A percentile compares a stretch with the other conserved stretches of the same genome.
phyloP scores from a whole-genome alignment of 2,888 invertebrate species.

The Himalopsyche anomala region DNA sequence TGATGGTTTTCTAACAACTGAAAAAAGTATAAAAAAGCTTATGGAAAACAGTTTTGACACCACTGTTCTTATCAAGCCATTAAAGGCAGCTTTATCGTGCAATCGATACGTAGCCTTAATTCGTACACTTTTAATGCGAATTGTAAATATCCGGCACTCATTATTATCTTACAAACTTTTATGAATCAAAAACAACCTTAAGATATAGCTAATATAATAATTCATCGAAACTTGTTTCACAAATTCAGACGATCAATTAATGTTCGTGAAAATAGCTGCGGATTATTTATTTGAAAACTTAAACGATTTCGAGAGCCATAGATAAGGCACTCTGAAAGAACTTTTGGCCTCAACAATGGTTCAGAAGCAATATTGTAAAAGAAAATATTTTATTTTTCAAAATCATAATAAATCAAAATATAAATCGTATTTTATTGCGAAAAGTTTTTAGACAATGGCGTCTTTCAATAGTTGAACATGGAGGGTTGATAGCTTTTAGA shows the following conservation, averaged over 20 bases:
- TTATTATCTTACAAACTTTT: neutral
- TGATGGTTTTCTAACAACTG: no score
- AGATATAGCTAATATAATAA: neutral
- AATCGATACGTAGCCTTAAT: no score
- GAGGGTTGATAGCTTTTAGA: neutral
- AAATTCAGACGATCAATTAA: conserved; percentile 3
- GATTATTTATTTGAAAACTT: conserved; percentile 29
- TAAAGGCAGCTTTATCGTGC: no score
- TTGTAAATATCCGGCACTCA: neutral
- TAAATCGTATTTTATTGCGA: conserved; percentile 7
- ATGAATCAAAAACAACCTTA: neutral
- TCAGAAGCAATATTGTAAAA: conserved; percentile 30
- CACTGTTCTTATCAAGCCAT: no score
- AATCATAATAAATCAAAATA: conserved; percentile 26
- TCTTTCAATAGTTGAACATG: neutral
- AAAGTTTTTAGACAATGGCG: conserved; percentile 8
- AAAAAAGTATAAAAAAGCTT: no score
- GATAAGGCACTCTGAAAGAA: conserved; percentile 4
- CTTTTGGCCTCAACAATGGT: conserved; percentile 6
- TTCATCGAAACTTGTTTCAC: conserved; percentile 5
- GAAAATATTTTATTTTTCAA: conserved; percentile 26
- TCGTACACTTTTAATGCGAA: neutral
- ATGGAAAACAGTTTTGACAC: no score
- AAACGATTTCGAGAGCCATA: conserved; percentile 20
- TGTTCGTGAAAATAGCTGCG: conserved; percentile 20